A percentile compares a stretch with the other conserved stretches of the same genome.
Evolutionary conservation across 1,140 invertebrate species (phyloP).

Genomic region (Drosophila parvula): DNA sequence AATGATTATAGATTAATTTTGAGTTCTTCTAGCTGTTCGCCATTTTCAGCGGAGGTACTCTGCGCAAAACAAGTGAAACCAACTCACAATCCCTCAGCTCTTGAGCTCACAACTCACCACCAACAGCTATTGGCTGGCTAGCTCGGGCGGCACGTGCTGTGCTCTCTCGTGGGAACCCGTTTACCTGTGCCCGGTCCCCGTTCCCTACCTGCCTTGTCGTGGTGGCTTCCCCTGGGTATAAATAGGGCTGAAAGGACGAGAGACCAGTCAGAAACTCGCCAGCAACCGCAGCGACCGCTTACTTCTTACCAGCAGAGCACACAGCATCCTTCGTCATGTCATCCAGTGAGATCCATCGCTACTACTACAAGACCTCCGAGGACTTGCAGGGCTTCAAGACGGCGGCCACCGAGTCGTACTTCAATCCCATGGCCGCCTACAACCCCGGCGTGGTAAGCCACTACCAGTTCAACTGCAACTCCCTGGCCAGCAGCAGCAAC

Average conservation of each 20-base stretch:
- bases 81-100: slow-evolving; percentile 1
- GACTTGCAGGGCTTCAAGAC: slow-evolving; percentile 79
- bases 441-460: slow-evolving; percentile 68
- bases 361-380: slow-evolving; percentile 82
- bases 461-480: slow-evolving; percentile 71
- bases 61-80: background rate
- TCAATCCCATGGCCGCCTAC: slow-evolving; percentile 82
- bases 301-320: slow-evolving; percentile 1
- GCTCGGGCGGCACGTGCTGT: slow-evolving; percentile 67
- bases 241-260: slow-evolving; percentile 64
- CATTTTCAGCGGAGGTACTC: slow-evolving; percentile 56
- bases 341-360: slow-evolving; percentile 82
- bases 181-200: slow-evolving; percentile 56
- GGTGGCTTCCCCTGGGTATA: slow-evolving; percentile 67
- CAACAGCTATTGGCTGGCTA: slow-evolving; percentile 50
- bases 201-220: slow-evolving; percentile 53
- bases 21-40: slow-evolving; percentile 51
- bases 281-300: slow-evolving; percentile 50
- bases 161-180: slow-evolving; percentile 48
- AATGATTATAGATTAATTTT: background rate
- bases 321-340: slow-evolving; percentile 49
- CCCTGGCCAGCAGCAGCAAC: slow-evolving; percentile 68
- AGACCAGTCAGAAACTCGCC: slow-evolving; percentile 62
- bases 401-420: slow-evolving; percentile 61
- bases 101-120: slow-evolving; percentile 56